Evolutionary conservation across 2,888 invertebrate genomes (phyloP), one percentile per base, ranked within the genome.

Genomic region (Calephelis perditalis): DNA sequence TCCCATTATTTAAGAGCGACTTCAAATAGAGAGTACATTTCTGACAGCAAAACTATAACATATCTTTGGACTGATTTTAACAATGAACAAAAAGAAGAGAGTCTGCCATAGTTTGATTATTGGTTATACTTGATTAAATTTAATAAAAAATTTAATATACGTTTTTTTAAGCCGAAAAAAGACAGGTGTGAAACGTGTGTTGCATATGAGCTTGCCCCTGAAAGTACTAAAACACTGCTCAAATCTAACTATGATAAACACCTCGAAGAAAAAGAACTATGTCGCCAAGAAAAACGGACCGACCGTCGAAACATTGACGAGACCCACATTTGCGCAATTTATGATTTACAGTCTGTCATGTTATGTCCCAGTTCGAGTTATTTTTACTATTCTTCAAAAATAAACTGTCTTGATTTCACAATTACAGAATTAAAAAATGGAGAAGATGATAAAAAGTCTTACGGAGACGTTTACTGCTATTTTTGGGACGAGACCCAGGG

Each of bases 261-360:
- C 35, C n/a, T 36, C 7, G n/a, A 47, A 55, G 55, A 60, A 60
- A 56, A 56, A 11, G 9, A 37, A 52, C 40, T 59, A 15, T 43
- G 59, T 15, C 12, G 60, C 15, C 10, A 55, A 12, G 60, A 60
- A 46, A 56, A 56, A 46, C 5, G 12, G 7, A 8, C 7, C 35
- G 43, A 40, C 15, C 43, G 26, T n/a, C 12, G 26, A 7, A 40
- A 54, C 6, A 7, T 37, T 10, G 47, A 47, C 7, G 47, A 58
- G 37, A 37, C 47, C 6, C 12, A 52, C n/a, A 46, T 60, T 45
- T 46, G 67, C 45, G 68, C 64, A 43, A 63, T 70, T 8, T 71
- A 69, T 44, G 71, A 71, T 49, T 56, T 71, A 15, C 68, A 70
- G 52, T 64, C 70, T 6, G 67, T 70, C 4, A 61, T 68, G 63